Conservation (phyloP, 2,113 vertebrate species). For the Diphyllodes magnificus region DNA sequence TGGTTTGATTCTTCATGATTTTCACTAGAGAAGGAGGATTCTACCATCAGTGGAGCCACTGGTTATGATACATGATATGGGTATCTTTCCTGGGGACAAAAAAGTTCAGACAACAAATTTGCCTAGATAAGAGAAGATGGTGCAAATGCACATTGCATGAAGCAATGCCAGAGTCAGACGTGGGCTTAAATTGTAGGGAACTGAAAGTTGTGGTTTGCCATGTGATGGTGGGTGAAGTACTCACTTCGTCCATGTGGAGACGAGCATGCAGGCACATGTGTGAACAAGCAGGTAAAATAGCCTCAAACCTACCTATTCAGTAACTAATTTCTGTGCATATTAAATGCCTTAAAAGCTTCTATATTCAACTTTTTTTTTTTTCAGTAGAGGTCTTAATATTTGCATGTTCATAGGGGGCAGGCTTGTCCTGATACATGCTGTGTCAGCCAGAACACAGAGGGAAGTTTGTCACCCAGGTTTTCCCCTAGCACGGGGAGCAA, state of each 20-base stretch:
- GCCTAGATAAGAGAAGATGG: neutral
- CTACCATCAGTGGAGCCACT: neutral
- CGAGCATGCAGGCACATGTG: neutral
- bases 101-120: neutral
- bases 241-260: neutral
- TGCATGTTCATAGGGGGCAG: neutral
- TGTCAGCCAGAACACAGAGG: neutral
- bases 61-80: neutral
- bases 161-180: neutral
- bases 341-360: constrained; percentile 27
- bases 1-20: neutral
- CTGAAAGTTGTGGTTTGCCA: neutral
- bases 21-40: neutral
- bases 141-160: neutral
- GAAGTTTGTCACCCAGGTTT: neutral
- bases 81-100: neutral
- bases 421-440: neutral
- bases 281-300: neutral
- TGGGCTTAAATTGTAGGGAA: neutral
- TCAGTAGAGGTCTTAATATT: neutral
- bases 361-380: neutral
- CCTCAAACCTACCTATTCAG: neutral
- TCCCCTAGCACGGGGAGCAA: neutral
- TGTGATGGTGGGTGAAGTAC: neutral
- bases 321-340: neutral